Conservation (phyloP, 2,113 vertebrate species). For the Sturnus vulgaris region DNA sequence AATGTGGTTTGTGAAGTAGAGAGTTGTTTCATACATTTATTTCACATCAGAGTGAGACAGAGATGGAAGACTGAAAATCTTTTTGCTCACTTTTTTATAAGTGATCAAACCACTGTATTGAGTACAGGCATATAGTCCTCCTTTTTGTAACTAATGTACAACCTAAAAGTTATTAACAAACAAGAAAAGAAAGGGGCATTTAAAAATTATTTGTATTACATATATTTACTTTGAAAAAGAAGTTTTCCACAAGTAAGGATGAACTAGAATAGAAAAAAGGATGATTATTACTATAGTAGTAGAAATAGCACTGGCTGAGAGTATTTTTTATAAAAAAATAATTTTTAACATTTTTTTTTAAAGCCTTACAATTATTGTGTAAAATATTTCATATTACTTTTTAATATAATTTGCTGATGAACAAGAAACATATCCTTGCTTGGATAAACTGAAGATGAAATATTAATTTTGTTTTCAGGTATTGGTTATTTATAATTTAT, state of each 20-base stretch:
- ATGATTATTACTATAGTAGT: neutral
- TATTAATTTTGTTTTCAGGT: constrained; percentile 13
- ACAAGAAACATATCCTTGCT: neutral
- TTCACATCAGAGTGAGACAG: neutral
- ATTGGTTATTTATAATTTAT: constrained; percentile 52
- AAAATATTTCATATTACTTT: neutral
- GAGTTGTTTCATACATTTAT: neutral
- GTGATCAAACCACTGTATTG: neutral
- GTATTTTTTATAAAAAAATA: neutral
- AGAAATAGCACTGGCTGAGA: neutral
- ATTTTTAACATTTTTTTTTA: no score
- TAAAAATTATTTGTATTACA: neutral
- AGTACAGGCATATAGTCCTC: neutral
- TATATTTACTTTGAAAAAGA: neutral
- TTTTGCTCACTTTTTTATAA: neutral
- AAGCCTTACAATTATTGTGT: neutral
- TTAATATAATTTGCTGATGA: neutral
- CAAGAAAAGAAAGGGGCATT: neutral
- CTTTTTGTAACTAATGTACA: neutral
- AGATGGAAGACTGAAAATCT: neutral
- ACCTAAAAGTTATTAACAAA: neutral
- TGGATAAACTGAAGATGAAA: constrained; percentile 4
- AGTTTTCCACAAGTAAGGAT: neutral
- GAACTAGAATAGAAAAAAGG: neutral
- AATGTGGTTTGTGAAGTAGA: neutral